A percentile compares a stretch with the other conserved stretches of the same genome.
phyloP scores from a whole-genome alignment of 37 sponge, comb jelly and placozoan species.

The Theonella swinhoei region DNA sequence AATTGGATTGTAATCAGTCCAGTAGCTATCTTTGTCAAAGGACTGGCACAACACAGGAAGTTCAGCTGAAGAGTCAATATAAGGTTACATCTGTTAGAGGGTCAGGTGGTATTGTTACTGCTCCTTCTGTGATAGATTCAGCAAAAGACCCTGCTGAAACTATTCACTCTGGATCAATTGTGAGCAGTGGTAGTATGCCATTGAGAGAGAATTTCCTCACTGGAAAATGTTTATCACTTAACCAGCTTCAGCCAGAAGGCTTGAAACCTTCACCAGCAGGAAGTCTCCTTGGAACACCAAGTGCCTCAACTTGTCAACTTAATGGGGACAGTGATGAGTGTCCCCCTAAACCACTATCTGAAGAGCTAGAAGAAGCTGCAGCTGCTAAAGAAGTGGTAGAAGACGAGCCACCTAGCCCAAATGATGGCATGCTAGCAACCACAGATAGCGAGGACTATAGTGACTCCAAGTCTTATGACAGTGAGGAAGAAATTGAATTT shows the following conservation, averaged over 20 bases:
- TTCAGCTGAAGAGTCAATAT: no score
- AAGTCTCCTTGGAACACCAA: not conserved
- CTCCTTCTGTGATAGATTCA: not conserved
- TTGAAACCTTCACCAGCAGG: not conserved
- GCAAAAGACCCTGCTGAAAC: no score
- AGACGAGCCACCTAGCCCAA: not conserved
- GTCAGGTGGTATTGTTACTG: no score
- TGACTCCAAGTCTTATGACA: no score
- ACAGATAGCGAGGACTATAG: not conserved
- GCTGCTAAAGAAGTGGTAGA: not conserved
- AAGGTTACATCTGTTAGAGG: no score
- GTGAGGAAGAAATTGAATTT: no score
- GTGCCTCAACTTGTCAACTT: not conserved
- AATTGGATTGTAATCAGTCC: no score
- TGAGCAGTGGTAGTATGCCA: not conserved
- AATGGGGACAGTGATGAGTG: not conserved
- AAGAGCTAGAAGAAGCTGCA: slow-evolving; percentile 7
- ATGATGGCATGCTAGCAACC: not conserved
- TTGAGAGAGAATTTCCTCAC: no score
- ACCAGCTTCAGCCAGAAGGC: no score
- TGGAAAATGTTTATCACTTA: no score
- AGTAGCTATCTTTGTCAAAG: no score
- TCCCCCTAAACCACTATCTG: not conserved
- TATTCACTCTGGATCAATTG: not conserved
- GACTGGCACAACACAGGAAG: no score